Percentiles rank a stretch among this genome's conserved stretches.
Conservation (phyloP, 2,797 vertebrate genomes). For the Schizothorax lantsangensis region DNA sequence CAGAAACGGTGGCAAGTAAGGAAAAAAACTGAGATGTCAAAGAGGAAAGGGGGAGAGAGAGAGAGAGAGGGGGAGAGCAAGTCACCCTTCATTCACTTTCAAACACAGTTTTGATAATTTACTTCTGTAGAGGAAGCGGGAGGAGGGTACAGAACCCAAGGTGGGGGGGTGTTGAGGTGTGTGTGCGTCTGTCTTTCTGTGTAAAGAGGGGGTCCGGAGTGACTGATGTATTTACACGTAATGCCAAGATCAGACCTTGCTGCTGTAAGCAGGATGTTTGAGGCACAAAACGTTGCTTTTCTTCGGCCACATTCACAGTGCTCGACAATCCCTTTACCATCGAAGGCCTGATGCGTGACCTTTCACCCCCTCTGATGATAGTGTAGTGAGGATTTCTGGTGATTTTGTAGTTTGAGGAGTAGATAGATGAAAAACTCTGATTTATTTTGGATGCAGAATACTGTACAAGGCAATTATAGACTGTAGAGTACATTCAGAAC, state of each 20-base stretch:
- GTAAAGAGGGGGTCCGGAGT: slow-evolving; percentile 32
- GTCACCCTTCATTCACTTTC: slow-evolving; percentile 98
- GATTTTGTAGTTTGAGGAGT: background rate
- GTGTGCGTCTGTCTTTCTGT: slow-evolving; percentile 36
- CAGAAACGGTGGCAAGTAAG: slow-evolving; percentile 96
- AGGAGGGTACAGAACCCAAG: slow-evolving; percentile 58
- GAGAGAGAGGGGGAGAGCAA: slow-evolving; percentile 81
- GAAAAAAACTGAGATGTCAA: slow-evolving; percentile 96
- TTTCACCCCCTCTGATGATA: slow-evolving; percentile 68
- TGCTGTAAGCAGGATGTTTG: slow-evolving; percentile 89
- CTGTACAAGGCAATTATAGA: background rate
- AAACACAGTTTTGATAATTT: slow-evolving; percentile 98
- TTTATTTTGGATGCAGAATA: slow-evolving; percentile 6
- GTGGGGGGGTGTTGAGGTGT: slow-evolving; percentile 62
- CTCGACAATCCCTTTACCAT: slow-evolving; percentile 77
- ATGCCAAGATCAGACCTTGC: slow-evolving; percentile 88
- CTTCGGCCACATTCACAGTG: slow-evolving; percentile 79
- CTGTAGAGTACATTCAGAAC: background rate
- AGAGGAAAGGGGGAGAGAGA: slow-evolving; percentile 81
- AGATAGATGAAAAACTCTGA: background rate
- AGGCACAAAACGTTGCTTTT: slow-evolving; percentile 82
- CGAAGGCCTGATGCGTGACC: slow-evolving; percentile 75
- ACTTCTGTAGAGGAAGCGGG: slow-evolving; percentile 87
- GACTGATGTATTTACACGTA: slow-evolving; percentile 82
- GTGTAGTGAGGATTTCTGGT: slow-evolving; percentile 10